Percentiles rank a stretch among this genome's conserved stretches.
Evolutionary conservation across 2,888 invertebrate species (phyloP).

Genomic region (Eudasyphora cyanicolor): DNA sequence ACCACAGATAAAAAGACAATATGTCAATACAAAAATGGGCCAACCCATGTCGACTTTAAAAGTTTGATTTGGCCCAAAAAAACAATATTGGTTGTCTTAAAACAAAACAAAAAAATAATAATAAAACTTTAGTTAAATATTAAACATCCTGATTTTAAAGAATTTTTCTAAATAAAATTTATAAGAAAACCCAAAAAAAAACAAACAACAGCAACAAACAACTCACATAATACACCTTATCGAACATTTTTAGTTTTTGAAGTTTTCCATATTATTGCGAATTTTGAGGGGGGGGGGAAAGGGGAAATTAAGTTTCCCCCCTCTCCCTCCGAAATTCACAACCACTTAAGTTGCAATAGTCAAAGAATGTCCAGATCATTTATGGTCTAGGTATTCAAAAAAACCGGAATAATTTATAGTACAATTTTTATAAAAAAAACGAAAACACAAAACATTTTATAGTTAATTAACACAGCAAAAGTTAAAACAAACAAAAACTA

Average conservation of each 20-base stretch:
- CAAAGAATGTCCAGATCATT: conserved; percentile 70
- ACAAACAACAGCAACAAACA: conserved; percentile 42
- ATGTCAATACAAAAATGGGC: conserved; percentile 18
- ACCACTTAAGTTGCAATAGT: conserved; percentile 80
- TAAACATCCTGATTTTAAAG: conserved; percentile 63
- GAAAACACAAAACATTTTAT: conserved; percentile 64
- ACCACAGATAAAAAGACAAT: conserved; percentile 46
- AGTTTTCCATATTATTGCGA: conserved; percentile 33
- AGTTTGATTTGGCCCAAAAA: conserved; percentile 9
- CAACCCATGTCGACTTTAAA: conserved; percentile 36
- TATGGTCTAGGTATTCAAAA: conserved; percentile 51
- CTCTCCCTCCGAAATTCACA: conserved; percentile 39
- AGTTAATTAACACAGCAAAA: conserved; percentile 63
- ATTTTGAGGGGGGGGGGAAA: conserved; percentile 12
- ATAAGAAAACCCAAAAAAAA: conserved; percentile 45
- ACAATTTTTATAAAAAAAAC: conserved; percentile 75
- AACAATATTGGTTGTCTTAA: conserved; percentile 56
- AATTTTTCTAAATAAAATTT: conserved; percentile 56
- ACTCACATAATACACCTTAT: conserved; percentile 30
- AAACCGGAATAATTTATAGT: conserved; percentile 81
- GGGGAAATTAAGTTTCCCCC: conserved; percentile 49
- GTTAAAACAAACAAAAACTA: conserved; percentile 44
- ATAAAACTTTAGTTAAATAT: conserved; percentile 44
- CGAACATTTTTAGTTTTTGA: conserved; percentile 56
- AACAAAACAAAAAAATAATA: neutral